Conservation (phyloP, 2,113 vertebrate species). For the Grantiella picta region DNA sequence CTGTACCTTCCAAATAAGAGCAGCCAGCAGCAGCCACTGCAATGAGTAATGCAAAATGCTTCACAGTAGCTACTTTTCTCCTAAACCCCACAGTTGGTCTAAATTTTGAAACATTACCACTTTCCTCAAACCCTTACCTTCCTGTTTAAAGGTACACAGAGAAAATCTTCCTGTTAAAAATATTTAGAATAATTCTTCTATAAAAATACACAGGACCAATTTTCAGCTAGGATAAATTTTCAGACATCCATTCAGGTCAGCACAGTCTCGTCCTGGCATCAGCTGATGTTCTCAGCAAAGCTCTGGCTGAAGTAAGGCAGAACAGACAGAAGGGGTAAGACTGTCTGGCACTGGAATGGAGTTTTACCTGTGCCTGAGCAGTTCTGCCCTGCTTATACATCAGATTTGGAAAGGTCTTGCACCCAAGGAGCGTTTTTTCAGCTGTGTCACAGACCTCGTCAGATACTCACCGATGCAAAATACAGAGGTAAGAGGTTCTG, state of each 20-base stretch:
- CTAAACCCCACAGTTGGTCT: background rate
- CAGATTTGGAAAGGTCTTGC: background rate
- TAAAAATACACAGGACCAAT: background rate
- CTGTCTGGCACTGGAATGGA: background rate
- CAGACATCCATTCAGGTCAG: background rate
- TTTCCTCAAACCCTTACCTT: background rate
- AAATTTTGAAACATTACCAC: background rate
- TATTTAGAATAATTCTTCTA: background rate
- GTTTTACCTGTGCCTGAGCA: background rate
- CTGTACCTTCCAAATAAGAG: background rate
- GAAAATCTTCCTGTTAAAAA: background rate
- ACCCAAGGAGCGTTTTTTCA: background rate
- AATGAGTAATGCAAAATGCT: background rate
- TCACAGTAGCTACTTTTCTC: background rate
- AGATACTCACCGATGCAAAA: constrained; percentile 78
- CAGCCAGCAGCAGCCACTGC: background rate
- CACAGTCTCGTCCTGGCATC: background rate
- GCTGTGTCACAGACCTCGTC: background rate
- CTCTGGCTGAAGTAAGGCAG: background rate
- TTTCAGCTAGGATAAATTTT: background rate
- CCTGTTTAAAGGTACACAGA: background rate
- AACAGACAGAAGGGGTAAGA: background rate
- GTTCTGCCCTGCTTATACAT: background rate
- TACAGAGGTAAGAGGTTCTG: constrained; percentile 79
- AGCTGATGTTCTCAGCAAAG: background rate